phyloP scores from a whole-genome alignment of 2,113 vertebrate genomes.

The Alouatta palliata region DNA sequence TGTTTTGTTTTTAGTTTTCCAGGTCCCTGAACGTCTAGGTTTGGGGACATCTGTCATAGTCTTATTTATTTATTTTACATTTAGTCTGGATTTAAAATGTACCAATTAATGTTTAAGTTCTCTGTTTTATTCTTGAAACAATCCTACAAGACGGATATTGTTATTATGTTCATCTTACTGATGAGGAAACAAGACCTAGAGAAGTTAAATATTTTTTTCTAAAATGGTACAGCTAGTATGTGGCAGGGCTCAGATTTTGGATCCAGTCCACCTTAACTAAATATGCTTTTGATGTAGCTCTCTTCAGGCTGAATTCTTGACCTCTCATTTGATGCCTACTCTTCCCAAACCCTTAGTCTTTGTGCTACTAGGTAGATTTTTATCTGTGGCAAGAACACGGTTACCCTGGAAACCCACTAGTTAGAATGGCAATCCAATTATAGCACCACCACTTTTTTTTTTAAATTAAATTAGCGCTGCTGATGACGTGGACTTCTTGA shows the following conservation, averaged over 20 bases:
- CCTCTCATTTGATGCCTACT: slow-evolving; percentile 17
- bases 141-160: neutral
- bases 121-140: neutral
- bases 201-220: neutral
- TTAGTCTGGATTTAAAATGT: neutral
- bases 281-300: neutral
- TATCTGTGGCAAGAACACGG: slow-evolving; percentile 82
- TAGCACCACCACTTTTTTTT: slow-evolving; percentile 74
- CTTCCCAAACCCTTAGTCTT: slow-evolving; percentile 57
- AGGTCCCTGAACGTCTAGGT: neutral
- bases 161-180: neutral
- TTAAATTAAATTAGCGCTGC: slow-evolving; percentile 84
- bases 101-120: neutral
- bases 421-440: slow-evolving; percentile 83
- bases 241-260: neutral
- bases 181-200: neutral
- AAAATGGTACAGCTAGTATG: neutral
- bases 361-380: slow-evolving; percentile 84
- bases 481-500: slow-evolving; percentile 79
- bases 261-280: neutral
- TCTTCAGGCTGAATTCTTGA: slow-evolving; percentile 33
- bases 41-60: neutral
- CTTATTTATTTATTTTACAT: neutral
- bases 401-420: slow-evolving; percentile 86
- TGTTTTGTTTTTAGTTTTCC: neutral